Evolutionary conservation across 2,113 vertebrate species (phyloP), one percentile per base, ranked within the genome.

Genomic region (Probosciger aterrimus): DNA sequence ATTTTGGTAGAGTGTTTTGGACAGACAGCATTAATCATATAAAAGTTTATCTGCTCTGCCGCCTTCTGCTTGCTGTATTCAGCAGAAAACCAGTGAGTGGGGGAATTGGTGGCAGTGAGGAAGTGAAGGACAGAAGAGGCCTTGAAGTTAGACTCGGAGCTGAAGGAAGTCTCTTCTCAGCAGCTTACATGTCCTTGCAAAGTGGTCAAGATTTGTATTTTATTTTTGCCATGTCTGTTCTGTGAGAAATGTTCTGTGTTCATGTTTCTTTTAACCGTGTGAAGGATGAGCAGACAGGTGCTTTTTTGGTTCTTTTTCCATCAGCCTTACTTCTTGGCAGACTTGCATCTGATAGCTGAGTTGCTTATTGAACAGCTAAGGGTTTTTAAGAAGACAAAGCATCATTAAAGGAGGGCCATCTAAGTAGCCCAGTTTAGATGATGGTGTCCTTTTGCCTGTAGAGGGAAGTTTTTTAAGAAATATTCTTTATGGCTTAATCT

Each of bases 391-490:
- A 73, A 41, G 20, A 55, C 10, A 62, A 44, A 65, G 3, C 17
- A 12, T 67, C 0, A 0, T 84, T 87, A n/a, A 52, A 68, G 30
- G 16, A 64, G 14, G 4, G 5, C 9, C 6, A 4, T 31, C 22
- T 73, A 41, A 64, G 30, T 63, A 82, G 13, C 15, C 7, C 11
- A 43, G 8, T 50, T 88, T 65, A 57, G 63, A 8, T 73, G 5
- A 20, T 62, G 17, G 2, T 57, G 11, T 77, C 18, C 4, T 80
- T 88, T 88, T 57, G 10, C 23, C 11, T 52, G 1, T 10, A 69
- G 37, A 39, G 47, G 9, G 15, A 64, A 33, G 7, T 3, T 80
- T 81, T 80, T 52, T 2, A 43, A 73, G 39, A 76, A 44, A 41
- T 14, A 30, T 5, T 82, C n/a, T 55, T 80, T 18, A 37, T 23